Conservation (phyloP, 2,797 vertebrate species). For the Amblyraja radiata region DNA sequence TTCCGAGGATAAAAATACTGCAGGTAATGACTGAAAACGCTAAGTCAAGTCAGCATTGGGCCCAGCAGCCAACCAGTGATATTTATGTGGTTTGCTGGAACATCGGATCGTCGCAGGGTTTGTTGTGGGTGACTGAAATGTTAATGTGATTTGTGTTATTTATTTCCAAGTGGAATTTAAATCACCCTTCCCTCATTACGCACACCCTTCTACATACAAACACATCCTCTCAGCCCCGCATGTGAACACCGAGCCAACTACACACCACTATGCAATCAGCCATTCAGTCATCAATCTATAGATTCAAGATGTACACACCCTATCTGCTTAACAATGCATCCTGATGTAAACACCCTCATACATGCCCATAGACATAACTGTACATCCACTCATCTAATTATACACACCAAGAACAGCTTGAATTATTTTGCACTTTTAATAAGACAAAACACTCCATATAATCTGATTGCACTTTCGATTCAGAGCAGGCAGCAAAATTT, state of each 20-base stretch:
- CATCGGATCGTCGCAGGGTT: not conserved
- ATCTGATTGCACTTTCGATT: too few relatives aligned
- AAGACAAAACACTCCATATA: not conserved
- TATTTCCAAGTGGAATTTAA: slow-evolving; percentile 14
- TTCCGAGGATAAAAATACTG: not conserved
- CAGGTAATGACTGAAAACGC: not conserved
- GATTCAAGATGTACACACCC: not conserved
- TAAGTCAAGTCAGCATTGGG: not conserved
- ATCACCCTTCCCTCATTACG: not conserved
- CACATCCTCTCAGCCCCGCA: not conserved
- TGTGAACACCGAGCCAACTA: not conserved
- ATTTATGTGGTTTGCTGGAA: not conserved
- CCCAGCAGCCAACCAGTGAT: not conserved
- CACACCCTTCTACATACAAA: not conserved
- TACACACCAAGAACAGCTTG: not conserved
- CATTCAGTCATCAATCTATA: not conserved
- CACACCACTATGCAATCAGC: not conserved
- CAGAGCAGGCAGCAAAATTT: not conserved
- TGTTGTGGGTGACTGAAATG: not conserved
- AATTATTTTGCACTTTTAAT: not conserved
- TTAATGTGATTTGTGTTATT: not conserved
- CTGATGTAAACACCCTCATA: not conserved
- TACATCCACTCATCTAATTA: not conserved
- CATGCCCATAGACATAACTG: too few relatives aligned
- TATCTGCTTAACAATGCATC: not conserved